Percentiles rank a stretch among this genome's conserved stretches.
Conservation (phyloP, 2,113 vertebrate genomes). For the Hippocampus abdominalis region DNA sequence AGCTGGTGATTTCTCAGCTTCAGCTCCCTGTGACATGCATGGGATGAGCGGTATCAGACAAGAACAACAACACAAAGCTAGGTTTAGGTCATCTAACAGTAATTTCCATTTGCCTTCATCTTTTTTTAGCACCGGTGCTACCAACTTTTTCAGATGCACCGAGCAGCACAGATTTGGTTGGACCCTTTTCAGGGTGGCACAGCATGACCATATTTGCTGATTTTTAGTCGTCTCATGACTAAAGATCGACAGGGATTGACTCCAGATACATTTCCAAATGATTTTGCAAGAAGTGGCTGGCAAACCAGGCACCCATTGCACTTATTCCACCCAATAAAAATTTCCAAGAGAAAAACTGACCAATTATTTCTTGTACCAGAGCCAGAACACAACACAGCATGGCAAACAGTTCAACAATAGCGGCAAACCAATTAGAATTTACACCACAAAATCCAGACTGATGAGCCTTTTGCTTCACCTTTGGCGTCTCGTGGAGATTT, state of each 20-base stretch:
- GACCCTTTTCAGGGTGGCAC: too few species aligned
- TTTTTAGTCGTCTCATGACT: too few species aligned
- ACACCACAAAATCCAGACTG: background rate
- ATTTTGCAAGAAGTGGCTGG: too few species aligned
- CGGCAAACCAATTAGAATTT: background rate
- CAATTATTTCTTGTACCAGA: background rate
- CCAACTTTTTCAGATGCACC: too few species aligned
- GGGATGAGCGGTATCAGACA: background rate
- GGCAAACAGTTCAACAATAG: conserved; percentile 3
- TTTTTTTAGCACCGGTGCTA: background rate
- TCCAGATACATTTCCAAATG: too few species aligned
- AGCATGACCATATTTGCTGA: too few species aligned
- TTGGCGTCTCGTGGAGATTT: conserved; percentile 2
- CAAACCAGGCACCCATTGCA: background rate
- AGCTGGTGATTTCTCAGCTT: background rate
- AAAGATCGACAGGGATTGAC: too few species aligned
- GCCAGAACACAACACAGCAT: conserved; percentile 2
- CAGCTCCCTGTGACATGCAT: background rate
- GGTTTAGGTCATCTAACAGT: background rate
- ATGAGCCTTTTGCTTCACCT: conserved; percentile 11
- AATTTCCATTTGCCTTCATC: background rate
- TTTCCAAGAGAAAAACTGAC: background rate
- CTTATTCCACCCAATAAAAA: background rate
- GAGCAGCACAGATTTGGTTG: too few species aligned
- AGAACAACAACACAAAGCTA: background rate